A percentile compares a stretch with the other conserved stretches of the same genome.
Conservation (phyloP, 1,140 invertebrate genomes). For the Drosophila eugracilis region DNA sequence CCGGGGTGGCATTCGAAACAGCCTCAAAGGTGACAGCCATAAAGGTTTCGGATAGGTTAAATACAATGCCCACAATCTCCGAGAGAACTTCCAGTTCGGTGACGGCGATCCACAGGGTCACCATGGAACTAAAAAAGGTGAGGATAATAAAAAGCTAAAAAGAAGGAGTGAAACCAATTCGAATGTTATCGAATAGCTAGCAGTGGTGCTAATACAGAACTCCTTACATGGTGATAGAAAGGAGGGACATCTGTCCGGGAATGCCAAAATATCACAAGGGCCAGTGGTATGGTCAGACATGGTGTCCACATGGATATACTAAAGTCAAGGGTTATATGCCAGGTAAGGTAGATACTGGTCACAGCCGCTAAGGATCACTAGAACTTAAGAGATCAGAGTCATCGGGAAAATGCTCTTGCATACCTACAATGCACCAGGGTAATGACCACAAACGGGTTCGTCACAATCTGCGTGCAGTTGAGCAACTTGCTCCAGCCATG, state of each 20-base stretch:
- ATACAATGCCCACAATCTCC: conserved; percentile 39
- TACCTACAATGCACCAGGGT: conserved; percentile 40
- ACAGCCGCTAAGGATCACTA: conserved; percentile 18
- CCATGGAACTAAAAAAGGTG: conserved; percentile 27
- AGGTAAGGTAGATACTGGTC: conserved; percentile 7
- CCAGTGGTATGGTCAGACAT: conserved; percentile 43
- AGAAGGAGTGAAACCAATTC: neutral
- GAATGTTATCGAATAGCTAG: neutral
- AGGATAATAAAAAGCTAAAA: conserved; percentile 42
- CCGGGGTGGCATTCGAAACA: conserved; percentile 22
- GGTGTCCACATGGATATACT: conserved; percentile 29
- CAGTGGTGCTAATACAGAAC: neutral
- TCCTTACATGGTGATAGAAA: conserved; percentile 41
- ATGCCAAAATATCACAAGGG: conserved; percentile 30
- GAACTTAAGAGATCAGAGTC: neutral
- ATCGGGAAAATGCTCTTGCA: rapidly evolving
- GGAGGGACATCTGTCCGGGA: conserved; percentile 57
- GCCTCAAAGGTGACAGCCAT: conserved; percentile 43
- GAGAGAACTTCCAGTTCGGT: conserved; percentile 52
- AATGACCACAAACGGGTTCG: conserved; percentile 36
- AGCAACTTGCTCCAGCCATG: conserved; percentile 68
- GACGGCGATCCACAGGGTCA: conserved; percentile 29
- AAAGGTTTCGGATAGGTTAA: conserved; percentile 40
- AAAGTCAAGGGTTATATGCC: conserved; percentile 13
- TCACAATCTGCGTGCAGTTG: conserved; percentile 57